phyloP scores from a whole-genome alignment of 2,113 vertebrate genomes.

The Sinocyclocheilus maitianheensis region DNA sequence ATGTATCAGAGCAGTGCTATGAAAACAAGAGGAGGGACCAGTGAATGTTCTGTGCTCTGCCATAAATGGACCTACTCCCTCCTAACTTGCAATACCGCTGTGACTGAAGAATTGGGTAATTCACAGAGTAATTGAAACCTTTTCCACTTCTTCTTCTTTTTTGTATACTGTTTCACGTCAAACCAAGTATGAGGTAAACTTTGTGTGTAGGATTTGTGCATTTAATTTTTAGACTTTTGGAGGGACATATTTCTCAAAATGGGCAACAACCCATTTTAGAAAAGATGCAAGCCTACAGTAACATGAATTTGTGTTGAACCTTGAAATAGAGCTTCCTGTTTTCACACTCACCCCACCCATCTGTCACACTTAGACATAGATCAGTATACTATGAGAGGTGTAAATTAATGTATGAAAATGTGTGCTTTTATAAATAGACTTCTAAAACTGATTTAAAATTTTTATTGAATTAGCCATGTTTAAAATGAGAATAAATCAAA shows the following conservation, averaged over 20 bases:
- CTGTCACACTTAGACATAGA: not conserved
- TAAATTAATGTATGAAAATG: not conserved
- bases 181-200: not conserved
- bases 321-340: not conserved
- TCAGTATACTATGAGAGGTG: not conserved
- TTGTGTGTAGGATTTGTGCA: not conserved
- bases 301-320: not conserved
- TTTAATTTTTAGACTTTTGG: not conserved
- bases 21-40: constrained; percentile 54
- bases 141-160: not conserved
- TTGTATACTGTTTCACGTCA: not conserved
- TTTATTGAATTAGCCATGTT: not conserved
- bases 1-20: constrained; percentile 62
- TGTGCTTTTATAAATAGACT: constrained; percentile 2
- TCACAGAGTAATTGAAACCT: not conserved
- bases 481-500: not conserved
- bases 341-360: not conserved
- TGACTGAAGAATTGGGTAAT: not conserved
- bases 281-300: not conserved
- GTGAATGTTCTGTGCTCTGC: not conserved
- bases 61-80: constrained; percentile 20
- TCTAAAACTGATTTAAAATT: not conserved
- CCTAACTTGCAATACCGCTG: not conserved
- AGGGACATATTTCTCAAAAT: not conserved
- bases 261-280: not conserved